These are phyloP conservation scores for Muntiacus muntjak DNA, from an alignment of 2,113 vertebrate genomes.

Conservation along the genomic window DNA sequence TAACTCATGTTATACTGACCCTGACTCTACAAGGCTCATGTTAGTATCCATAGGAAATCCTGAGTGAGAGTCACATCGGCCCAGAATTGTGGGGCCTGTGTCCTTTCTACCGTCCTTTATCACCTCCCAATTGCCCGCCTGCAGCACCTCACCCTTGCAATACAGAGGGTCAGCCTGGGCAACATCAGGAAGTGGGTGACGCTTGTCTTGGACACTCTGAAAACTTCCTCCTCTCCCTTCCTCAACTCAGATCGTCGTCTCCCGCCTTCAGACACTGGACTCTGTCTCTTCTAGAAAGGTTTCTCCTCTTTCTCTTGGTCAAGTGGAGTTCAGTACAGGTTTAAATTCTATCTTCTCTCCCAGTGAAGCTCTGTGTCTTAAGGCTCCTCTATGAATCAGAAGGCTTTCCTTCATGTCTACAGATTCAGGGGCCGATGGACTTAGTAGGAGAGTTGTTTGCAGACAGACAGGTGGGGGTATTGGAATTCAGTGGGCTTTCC, in stretches of 20 bases:
- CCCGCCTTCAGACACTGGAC: neutral
- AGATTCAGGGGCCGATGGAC: neutral
- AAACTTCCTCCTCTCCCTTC: neutral
- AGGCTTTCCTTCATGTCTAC: neutral
- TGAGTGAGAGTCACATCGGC: neutral
- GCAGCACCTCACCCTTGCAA: neutral
- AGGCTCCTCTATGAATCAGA: neutral
- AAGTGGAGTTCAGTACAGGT: neutral
- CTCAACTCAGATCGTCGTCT: neutral
- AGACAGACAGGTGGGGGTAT: neutral
- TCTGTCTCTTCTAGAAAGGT: neutral
- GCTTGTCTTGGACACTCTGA: neutral
- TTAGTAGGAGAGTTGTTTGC: neutral
- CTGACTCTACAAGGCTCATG: neutral
- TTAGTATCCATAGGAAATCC: neutral
- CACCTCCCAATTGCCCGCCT: fast-evolving
- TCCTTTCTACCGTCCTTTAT: neutral
- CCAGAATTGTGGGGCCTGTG: fast-evolving
- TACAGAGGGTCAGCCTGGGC: fast-evolving
- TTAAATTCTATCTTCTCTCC: neutral
- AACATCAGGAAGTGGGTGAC: neutral
- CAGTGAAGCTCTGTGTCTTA: neutral
- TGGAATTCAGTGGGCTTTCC: neutral
- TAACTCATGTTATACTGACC: neutral
- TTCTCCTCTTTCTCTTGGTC: neutral